phyloP scores from a whole-genome alignment of 92 coral and sea anemone species.

The Parazoanthus swiftii region DNA sequence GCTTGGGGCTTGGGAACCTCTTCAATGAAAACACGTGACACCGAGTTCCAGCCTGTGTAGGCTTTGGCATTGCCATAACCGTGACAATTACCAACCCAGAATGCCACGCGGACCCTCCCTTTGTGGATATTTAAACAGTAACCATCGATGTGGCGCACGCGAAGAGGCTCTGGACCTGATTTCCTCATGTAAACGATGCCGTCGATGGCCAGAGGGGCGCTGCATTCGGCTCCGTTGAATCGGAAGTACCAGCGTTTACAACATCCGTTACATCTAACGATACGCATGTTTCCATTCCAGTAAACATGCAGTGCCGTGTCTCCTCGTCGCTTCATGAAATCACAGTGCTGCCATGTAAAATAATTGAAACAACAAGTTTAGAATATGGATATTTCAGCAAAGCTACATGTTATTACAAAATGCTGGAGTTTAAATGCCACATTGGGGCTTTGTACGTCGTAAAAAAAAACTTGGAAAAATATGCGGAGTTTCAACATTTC shows the following conservation, averaged over 20 bases:
- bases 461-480: no score
- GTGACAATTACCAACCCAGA: not conserved
- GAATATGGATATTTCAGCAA: no score
- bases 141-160: not conserved
- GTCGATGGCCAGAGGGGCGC: slow-evolving; percentile 42
- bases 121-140: not conserved
- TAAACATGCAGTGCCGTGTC: slow-evolving; percentile 40
- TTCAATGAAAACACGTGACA: not conserved
- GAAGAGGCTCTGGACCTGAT: not conserved
- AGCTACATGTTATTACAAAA: no score
- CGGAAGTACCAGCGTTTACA: slow-evolving; percentile 56
- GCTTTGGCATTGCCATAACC: not conserved
- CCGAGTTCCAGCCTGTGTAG: not conserved
- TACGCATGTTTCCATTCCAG: slow-evolving; percentile 39
- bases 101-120: not conserved
- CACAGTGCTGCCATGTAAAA: slow-evolving; percentile 27
- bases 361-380: no score
- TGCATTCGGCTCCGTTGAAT: not conserved
- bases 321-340: slow-evolving; percentile 26
- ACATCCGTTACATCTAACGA: not conserved
- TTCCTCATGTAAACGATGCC: slow-evolving; percentile 1
- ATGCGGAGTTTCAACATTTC: no score
- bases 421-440: no score
- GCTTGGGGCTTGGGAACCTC: not conserved
- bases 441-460: no score